Evolutionary conservation across 2,113 vertebrate species (phyloP).

Genomic region (Dipodomys stephensi): DNA sequence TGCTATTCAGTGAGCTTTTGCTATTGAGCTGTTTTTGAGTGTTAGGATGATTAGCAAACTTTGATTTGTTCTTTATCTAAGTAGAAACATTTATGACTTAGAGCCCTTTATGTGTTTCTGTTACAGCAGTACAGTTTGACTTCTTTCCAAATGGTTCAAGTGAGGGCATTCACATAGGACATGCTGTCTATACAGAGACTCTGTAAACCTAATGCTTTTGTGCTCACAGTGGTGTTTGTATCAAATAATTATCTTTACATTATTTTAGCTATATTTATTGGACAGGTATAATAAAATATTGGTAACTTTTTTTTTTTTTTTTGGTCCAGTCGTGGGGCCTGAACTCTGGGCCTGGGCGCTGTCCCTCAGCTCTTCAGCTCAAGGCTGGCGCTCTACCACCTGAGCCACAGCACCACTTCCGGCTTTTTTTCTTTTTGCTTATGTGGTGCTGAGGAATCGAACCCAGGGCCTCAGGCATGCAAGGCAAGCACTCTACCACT

Average conservation of each 20-base stretch:
- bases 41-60: constrained; percentile 34
- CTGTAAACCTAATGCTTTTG: neutral
- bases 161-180: neutral
- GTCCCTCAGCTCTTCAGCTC: too few species aligned
- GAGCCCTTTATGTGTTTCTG: constrained; percentile 9
- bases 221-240: neutral
- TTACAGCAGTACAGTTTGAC: neutral
- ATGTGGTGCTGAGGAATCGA: too few species aligned
- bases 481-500: too few species aligned
- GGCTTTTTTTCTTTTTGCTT: too few species aligned
- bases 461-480: too few species aligned
- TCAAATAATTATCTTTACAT: constrained; percentile 10
- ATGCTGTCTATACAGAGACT: constrained; percentile 17
- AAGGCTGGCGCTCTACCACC: too few species aligned
- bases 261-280: constrained; percentile 51
- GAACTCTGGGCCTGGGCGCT: too few species aligned
- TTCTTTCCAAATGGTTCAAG: constrained; percentile 9
- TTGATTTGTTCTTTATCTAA: neutral
- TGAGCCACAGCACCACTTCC: too few species aligned
- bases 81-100: constrained; percentile 7
- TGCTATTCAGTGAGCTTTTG: constrained; percentile 18
- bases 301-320: neutral
- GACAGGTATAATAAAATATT: neutral
- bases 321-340: too few species aligned
- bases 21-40: neutral